These are phyloP conservation scores for Leptinotarsa texana DNA, from an alignment of 1,140 invertebrate genomes.

Conservation along the genomic window DNA sequence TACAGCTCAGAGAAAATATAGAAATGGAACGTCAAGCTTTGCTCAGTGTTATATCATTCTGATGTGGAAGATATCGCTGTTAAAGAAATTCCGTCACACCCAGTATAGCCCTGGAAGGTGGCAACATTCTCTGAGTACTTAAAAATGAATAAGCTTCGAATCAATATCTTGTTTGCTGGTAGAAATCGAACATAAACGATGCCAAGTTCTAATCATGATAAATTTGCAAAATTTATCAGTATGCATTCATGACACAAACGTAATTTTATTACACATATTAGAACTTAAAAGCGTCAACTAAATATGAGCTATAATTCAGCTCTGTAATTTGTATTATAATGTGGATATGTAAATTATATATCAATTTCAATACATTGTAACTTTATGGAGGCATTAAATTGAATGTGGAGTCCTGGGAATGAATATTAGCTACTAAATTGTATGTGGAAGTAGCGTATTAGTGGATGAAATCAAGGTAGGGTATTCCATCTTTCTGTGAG, in stretches of 20 bases:
- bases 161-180: too few species aligned
- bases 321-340: slow-evolving; percentile 41
- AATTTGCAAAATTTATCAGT: neutral
- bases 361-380: slow-evolving; percentile 37
- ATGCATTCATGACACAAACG: slow-evolving; percentile 1
- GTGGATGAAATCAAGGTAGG: neutral
- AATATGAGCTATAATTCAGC: slow-evolving; percentile 36
- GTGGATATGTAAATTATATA: slow-evolving; percentile 39
- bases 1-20: too few species aligned
- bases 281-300: slow-evolving; percentile 42
- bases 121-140: too few species aligned
- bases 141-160: too few species aligned
- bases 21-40: too few species aligned
- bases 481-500: neutral
- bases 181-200: too few species aligned
- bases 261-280: neutral
- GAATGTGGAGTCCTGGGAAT: slow-evolving; percentile 18
- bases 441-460: neutral
- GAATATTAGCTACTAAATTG: slow-evolving; percentile 12
- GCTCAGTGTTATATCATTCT: too few species aligned
- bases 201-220: neutral
- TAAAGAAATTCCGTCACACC: too few species aligned
- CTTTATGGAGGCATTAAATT: slow-evolving; percentile 36
- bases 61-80: too few species aligned
- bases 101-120: too few species aligned